A percentile compares a stretch with the other conserved stretches of the same genome.
These are phyloP conservation scores for Globodera ellingtonae DNA, from an alignment of 1,140 invertebrate species.

Conservation along the genomic window DNA sequence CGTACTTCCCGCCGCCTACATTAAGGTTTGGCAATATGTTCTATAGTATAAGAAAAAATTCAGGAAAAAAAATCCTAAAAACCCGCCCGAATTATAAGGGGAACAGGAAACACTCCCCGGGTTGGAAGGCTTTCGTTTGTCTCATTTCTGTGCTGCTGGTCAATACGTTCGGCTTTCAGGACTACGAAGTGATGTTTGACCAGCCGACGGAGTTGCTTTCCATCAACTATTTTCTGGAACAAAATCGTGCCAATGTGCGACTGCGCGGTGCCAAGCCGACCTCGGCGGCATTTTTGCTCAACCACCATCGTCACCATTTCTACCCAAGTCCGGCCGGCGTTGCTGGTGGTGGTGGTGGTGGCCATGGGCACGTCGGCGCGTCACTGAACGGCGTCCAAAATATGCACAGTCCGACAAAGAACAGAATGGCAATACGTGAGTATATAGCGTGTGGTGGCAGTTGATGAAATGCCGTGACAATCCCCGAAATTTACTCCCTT, in stretches of 20 bases:
- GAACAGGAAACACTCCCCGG: too few species aligned
- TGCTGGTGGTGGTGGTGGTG: not conserved
- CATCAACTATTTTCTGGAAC: slow-evolving; percentile 51
- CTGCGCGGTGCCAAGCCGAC: slow-evolving; percentile 23
- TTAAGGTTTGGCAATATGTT: not conserved
- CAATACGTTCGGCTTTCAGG: slow-evolving; percentile 32
- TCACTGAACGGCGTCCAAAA: slow-evolving; percentile 15
- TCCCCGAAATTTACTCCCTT: not conserved
- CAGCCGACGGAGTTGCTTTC: slow-evolving; percentile 45
- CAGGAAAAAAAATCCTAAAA: too few species aligned
- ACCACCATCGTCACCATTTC: slow-evolving; percentile 7
- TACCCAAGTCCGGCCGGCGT: slow-evolving; percentile 10
- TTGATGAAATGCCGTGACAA: not conserved
- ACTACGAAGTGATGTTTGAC: slow-evolving; percentile 55
- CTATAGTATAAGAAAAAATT: too few species aligned
- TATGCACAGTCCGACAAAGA: not conserved
- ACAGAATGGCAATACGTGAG: slow-evolving; percentile 10
- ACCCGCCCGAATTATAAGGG: too few species aligned
- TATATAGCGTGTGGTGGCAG: not conserved
- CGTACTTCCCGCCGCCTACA: not conserved
- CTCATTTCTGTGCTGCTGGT: not conserved
- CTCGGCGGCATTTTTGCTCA: not conserved
- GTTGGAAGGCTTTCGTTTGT: too few species aligned
- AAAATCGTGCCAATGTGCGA: slow-evolving; percentile 44
- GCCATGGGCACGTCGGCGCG: slow-evolving; percentile 22